Evolutionary conservation across 2,113 vertebrate genomes (phyloP).

Genomic region (Fregetta grallaria): DNA sequence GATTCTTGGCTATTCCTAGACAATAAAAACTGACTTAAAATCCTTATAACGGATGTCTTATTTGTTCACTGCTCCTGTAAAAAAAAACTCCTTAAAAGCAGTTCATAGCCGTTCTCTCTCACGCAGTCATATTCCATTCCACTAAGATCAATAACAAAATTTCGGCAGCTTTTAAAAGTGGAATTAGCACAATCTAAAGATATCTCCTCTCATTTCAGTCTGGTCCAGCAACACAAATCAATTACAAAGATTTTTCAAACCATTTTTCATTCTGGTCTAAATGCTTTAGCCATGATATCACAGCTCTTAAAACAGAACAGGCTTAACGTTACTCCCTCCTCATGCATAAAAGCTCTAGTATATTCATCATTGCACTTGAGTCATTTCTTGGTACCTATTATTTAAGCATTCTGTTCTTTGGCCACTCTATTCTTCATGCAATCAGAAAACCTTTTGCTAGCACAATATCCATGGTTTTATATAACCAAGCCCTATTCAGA

Average conservation of each 20-base stretch:
- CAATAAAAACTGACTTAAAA: neutral
- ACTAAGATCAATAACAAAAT: neutral
- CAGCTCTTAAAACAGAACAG: neutral
- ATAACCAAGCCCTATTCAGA: conserved; percentile 24
- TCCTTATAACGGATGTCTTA: neutral
- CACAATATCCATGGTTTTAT: conserved; percentile 30
- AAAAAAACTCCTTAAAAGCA: neutral
- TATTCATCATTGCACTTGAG: neutral
- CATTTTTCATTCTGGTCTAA: conserved; percentile 7
- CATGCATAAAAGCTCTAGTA: neutral
- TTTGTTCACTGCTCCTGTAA: neutral
- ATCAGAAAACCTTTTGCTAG: conserved; percentile 26
- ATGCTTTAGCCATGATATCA: conserved; percentile 19
- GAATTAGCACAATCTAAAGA: conserved; percentile 21
- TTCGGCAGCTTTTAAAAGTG: neutral
- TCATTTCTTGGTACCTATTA: neutral
- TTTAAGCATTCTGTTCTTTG: conserved; percentile 15
- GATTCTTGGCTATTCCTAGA: neutral
- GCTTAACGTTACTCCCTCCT: neutral
- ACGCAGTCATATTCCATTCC: neutral
- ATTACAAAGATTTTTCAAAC: neutral
- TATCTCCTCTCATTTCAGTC: neutral
- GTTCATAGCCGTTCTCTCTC: neutral
- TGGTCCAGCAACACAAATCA: neutral
- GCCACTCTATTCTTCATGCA: conserved; percentile 1